A percentile compares a stretch with the other conserved stretches of the same genome.
Conservation (phyloP, 2,888 invertebrate genomes). For the Leucozona laternaria region DNA sequence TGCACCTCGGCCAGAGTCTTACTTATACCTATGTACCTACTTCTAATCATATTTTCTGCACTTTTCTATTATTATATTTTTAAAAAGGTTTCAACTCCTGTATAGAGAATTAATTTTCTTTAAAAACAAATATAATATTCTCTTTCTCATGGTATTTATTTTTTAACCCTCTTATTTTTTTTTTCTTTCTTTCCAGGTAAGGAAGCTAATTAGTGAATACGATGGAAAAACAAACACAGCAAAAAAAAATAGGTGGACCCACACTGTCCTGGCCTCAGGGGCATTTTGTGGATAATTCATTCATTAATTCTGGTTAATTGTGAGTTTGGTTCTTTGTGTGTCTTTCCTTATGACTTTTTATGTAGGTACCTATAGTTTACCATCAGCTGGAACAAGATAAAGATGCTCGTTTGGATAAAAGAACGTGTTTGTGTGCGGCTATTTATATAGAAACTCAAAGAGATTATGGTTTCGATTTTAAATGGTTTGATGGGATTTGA, state of each 20-base stretch:
- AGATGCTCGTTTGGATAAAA: conserved; percentile 17
- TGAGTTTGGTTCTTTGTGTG: conserved; percentile 25
- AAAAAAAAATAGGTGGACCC: conserved; percentile 19
- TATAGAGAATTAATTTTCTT: conserved; percentile 54
- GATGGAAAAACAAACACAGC: neutral
- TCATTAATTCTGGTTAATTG: conserved; percentile 41
- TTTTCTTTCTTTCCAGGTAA: conserved; percentile 60
- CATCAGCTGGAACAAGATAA: conserved; percentile 22
- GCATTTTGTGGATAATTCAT: conserved; percentile 37
- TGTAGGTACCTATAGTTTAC: conserved; percentile 8
- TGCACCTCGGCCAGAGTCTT: neutral
- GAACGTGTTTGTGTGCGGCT: neutral
- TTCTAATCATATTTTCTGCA: conserved; percentile 69
- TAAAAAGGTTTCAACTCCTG: conserved; percentile 8
- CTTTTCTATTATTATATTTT: conserved; percentile 42
- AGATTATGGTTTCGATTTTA: neutral
- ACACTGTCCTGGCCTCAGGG: conserved; percentile 7
- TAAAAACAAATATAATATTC: conserved; percentile 18
- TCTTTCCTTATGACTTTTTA: conserved; percentile 4
- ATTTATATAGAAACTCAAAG: neutral
- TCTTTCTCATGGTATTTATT: conserved; percentile 30
- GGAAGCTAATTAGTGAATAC: conserved; percentile 66
- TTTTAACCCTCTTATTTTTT: neutral
- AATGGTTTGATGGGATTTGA: neutral
- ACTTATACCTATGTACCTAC: conserved; percentile 26